A percentile compares a stretch with the other conserved stretches of the same genome.
phyloP scores from a whole-genome alignment of 1,140 invertebrate species.

The Chironomus tepperi region DNA sequence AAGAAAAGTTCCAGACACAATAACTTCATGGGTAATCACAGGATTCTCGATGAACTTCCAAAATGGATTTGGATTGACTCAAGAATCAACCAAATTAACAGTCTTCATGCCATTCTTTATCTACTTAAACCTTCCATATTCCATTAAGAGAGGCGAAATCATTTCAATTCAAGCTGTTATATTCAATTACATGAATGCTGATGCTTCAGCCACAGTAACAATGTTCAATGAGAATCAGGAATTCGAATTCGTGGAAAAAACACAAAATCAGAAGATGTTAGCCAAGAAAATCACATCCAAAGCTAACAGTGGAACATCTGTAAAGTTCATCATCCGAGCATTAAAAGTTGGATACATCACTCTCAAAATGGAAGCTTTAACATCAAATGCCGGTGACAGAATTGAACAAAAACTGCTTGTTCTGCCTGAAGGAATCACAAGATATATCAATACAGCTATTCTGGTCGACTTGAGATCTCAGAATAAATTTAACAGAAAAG shows the following conservation, averaged over 20 bases:
- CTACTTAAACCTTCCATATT: conserved; percentile 65
- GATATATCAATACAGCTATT: conserved; percentile 61
- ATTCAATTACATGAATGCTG: not conserved
- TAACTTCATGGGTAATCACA: conserved; percentile 86
- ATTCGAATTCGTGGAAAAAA: conserved; percentile 12
- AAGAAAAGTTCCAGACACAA: conserved; percentile 59
- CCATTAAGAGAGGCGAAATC: conserved; percentile 61
- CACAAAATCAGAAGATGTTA: conserved; percentile 45
- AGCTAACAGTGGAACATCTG: conserved; percentile 53
- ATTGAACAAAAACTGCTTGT: conserved; percentile 57
- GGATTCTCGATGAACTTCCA: conserved; percentile 84
- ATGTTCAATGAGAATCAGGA: not conserved
- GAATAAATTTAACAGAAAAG: conserved; percentile 44
- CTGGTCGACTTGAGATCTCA: conserved; percentile 57
- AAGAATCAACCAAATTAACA: conserved; percentile 58
- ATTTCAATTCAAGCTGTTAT: not conserved
- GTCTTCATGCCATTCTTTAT: conserved; percentile 79
- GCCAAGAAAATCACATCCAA: conserved; percentile 52
- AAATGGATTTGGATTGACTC: conserved; percentile 74
- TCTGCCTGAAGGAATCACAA: conserved; percentile 63
- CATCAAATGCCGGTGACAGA: conserved; percentile 55
- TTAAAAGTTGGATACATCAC: conserved; percentile 57
- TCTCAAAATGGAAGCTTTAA: conserved; percentile 60
- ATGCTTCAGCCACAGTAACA: not conserved
- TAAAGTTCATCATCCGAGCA: conserved; percentile 67